Evolutionary conservation across 1,140 invertebrate species (phyloP), one percentile per base, ranked within the genome.

Genomic region (Meloidogyne floridensis): DNA sequence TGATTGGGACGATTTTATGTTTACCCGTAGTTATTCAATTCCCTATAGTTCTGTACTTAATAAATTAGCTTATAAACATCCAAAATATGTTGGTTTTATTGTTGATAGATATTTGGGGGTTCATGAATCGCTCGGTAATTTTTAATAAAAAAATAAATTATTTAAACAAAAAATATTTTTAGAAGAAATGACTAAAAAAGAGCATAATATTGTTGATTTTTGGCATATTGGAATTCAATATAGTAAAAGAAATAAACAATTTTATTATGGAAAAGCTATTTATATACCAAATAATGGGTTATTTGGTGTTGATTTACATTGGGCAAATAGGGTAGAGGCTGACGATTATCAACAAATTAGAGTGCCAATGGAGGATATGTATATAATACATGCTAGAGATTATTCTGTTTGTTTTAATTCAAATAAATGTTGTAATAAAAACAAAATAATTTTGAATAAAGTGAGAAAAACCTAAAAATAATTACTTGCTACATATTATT

Each of bases 1-100:
- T n/a, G 82, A 83, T 69, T 83, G 83, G 73, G 82, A 83, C 65
- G 82, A 83, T 32, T 18, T 83, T 6, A 83, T 83, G 47, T 70
- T 83, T 56, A 83, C 82, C 15, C 70, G n/a, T n/a, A 51, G 51
- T 43, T 80, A 70, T 59, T 80, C 11, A 2, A 77, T 11, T 20
- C 80, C 15, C 2, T 81, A 43, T 18, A 43, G 42, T 42, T n/a
- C 59, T 20, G 10, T 80, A 18, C 65, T 80, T 32, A 42, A 72
- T 9, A 32, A 80, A 10, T 53, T 80, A 47, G 47, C 59, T 18
- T 18, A 80, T 5, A 59, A 80, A n/a, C 8, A 51, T n/a, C 70
- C 78, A 43, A 72, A 72, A 51, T 53, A 43, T 32, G 78, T 65
- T 18, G 54, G 51, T 20, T 80, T 80, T 74, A 43, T 74, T 47